phyloP scores from a whole-genome alignment of 2,797 vertebrate genomes.

The Poecilia gillii region DNA sequence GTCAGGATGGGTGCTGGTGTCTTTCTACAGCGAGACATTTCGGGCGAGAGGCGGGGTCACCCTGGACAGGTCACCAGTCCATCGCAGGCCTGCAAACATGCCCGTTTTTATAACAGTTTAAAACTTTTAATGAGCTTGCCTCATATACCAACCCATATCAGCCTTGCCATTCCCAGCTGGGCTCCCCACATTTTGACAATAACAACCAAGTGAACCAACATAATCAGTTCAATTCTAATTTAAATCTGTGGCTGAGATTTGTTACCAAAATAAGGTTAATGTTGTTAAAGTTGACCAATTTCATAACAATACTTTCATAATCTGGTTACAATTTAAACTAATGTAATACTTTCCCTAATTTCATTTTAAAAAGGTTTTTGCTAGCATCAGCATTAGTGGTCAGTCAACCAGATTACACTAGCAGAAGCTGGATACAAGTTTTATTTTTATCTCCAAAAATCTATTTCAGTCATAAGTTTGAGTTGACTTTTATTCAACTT shows the following conservation, averaged over 20 bases:
- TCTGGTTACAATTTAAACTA: background rate
- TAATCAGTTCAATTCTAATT: background rate
- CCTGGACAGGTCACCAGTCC: too few relatives aligned
- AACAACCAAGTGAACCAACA: background rate
- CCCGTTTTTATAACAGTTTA: background rate
- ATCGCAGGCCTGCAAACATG: too few relatives aligned
- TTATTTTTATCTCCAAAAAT: background rate
- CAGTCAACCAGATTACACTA: background rate
- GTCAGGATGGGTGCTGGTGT: too few relatives aligned
- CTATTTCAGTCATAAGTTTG: background rate
- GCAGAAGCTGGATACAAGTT: background rate
- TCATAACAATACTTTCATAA: background rate
- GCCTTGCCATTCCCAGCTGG: background rate
- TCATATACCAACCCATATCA: background rate
- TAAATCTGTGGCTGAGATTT: background rate
- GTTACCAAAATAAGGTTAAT: background rate
- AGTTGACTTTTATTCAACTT: background rate
- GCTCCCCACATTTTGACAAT: background rate
- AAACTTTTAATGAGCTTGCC: background rate
- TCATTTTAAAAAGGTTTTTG: background rate
- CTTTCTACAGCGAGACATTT: too few relatives aligned
- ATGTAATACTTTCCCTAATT: background rate
- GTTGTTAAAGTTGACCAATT: background rate
- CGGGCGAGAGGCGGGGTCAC: too few relatives aligned
- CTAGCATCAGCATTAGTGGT: background rate